phyloP scores from a whole-genome alignment of 2,888 invertebrate species.

The Liodrosophila aerea region DNA sequence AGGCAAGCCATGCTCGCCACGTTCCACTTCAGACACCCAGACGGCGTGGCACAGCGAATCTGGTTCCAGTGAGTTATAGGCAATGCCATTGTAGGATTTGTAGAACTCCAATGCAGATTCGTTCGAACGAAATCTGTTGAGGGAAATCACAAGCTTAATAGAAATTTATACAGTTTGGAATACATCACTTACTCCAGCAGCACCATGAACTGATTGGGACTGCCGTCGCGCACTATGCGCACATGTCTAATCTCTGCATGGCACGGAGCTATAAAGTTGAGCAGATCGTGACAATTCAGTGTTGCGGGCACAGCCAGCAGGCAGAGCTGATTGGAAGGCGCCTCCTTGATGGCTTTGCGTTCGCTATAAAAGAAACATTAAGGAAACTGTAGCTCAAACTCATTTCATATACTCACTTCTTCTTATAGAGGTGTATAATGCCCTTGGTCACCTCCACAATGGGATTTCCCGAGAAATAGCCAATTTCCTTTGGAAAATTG shows the following conservation, averaged over 20 bases:
- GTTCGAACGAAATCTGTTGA: constrained; percentile 87
- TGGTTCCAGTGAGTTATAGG: constrained; percentile 96
- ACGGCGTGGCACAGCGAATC: constrained; percentile 96
- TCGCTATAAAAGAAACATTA: constrained; percentile 84
- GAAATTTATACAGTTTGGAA: too few species aligned
- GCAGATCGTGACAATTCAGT: constrained; percentile 95
- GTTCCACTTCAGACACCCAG: constrained; percentile 96
- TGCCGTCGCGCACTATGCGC: constrained; percentile 94
- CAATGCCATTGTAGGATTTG: constrained; percentile 94
- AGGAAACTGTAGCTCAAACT: not conserved
- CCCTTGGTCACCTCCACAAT: constrained; percentile 96
- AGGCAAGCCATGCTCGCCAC: constrained; percentile 88
- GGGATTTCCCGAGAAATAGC: constrained; percentile 98
- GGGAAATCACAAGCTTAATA: not conserved
- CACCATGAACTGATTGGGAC: constrained; percentile 99
- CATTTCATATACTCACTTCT: constrained; percentile 87
- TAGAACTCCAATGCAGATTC: constrained; percentile 95
- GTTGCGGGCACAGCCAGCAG: constrained; percentile 94
- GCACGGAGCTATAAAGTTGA: constrained; percentile 97
- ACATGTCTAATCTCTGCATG: constrained; percentile 94
- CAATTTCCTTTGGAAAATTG: constrained; percentile 84
- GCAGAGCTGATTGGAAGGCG: constrained; percentile 92
- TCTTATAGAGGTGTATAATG: constrained; percentile 97
- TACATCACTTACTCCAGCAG: constrained; percentile 88
- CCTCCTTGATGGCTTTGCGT: constrained; percentile 87